Conservation (phyloP, 2,113 vertebrate species). For the Cathartes aura region DNA sequence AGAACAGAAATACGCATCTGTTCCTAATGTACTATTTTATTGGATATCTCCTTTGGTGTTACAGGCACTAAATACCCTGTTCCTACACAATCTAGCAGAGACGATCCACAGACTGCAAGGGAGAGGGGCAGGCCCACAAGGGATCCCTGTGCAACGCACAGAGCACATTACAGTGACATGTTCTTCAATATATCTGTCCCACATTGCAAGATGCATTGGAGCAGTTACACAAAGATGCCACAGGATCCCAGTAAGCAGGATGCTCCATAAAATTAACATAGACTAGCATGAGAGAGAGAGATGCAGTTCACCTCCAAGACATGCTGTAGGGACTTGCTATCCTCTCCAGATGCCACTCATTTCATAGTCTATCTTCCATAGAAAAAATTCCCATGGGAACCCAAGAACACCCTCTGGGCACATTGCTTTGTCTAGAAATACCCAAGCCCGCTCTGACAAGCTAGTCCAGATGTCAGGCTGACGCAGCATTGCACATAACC, state of each 20-base stretch:
- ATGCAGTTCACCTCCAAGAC: neutral
- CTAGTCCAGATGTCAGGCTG: constrained; percentile 48
- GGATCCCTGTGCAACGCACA: neutral
- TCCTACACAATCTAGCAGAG: neutral
- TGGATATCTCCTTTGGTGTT: neutral
- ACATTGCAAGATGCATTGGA: neutral
- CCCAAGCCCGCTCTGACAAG: constrained; percentile 36
- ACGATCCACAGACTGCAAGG: neutral
- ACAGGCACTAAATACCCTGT: neutral
- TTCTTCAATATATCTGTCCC: neutral
- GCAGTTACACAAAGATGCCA: neutral
- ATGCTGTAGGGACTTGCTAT: neutral
- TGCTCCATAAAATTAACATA: neutral
- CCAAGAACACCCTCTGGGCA: constrained; percentile 20
- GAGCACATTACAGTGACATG: neutral
- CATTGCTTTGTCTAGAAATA: constrained; percentile 25
- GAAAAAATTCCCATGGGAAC: neutral
- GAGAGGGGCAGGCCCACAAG: neutral
- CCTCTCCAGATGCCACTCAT: constrained; percentile 23
- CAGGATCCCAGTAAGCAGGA: neutral
- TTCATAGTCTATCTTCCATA: neutral
- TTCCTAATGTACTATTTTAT: neutral
- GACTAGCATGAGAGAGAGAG: neutral
- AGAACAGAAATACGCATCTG: neutral
- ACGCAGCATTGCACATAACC: neutral